Evolutionary conservation across 2,888 invertebrate species (phyloP).

Genomic region (Plebejus anna): DNA sequence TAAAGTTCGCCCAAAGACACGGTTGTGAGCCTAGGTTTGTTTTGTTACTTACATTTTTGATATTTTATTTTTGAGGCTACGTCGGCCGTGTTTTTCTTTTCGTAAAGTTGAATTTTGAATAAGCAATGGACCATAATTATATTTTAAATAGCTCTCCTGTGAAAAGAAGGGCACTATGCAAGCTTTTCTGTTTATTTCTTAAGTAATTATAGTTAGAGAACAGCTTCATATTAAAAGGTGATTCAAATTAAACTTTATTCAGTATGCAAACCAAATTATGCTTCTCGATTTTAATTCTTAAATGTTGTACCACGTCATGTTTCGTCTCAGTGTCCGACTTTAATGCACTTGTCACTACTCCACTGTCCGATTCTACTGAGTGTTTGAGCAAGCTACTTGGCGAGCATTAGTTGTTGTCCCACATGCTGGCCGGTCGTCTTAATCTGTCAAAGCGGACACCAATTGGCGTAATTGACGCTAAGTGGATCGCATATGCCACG

Average conservation of each 20-base stretch:
- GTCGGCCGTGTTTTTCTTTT: not conserved
- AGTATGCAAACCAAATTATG: too few species aligned
- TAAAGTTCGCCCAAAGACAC: conserved; percentile 36
- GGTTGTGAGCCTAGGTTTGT: conserved; percentile 19
- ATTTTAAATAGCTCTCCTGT: not conserved
- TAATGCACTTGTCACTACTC: not conserved
- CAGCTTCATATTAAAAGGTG: too few species aligned
- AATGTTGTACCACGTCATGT: too few species aligned
- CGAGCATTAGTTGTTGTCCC: conserved; percentile 18
- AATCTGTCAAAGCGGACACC: conserved; percentile 38
- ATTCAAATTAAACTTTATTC: too few species aligned
- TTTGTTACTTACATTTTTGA: conserved; percentile 25
- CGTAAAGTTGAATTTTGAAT: not conserved
- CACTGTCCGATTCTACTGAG: not conserved
- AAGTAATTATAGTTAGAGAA: too few species aligned
- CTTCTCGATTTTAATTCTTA: too few species aligned
- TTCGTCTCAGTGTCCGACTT: not conserved
- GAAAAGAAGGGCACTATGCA: too few species aligned
- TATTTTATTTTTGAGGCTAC: conserved; percentile 10
- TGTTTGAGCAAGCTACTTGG: not conserved
- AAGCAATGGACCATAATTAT: not conserved
- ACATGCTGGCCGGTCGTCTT: conserved; percentile 34
- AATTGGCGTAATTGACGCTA: conserved; percentile 40
- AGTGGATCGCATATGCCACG: conserved; percentile 38
- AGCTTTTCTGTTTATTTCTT: too few species aligned